Percentiles rank a stretch among this genome's conserved stretches.
phyloP scores from a whole-genome alignment of 1,140 invertebrate species.

The Dreissena polymorpha region DNA sequence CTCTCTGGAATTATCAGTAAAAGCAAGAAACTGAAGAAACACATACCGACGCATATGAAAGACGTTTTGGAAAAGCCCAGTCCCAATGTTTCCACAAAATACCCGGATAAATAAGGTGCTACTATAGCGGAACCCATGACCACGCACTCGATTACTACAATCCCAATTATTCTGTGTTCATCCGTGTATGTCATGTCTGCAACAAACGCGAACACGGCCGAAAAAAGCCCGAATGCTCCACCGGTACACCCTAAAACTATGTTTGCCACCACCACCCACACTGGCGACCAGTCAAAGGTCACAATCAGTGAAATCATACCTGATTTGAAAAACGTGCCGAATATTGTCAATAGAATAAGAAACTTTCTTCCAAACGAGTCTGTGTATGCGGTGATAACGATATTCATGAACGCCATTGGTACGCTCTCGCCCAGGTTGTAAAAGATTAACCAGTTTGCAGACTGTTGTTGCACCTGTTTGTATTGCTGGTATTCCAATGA shows the following conservation, averaged over 20 bases:
- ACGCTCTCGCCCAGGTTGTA: conserved; percentile 21
- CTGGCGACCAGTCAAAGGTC: conserved; percentile 23
- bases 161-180: conserved; percentile 25
- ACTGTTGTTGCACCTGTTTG: conserved; percentile 28
- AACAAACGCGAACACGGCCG: conserved; percentile 14
- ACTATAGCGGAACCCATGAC: background rate
- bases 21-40: background rate
- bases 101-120: conserved; percentile 11
- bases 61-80: conserved; percentile 39
- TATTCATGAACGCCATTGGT: conserved; percentile 15
- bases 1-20: conserved; percentile 23
- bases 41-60: conserved; percentile 9
- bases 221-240: conserved; percentile 16
- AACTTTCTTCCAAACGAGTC: conserved; percentile 40
- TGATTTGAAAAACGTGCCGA: conserved; percentile 2
- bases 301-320: conserved; percentile 13
- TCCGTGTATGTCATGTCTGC: conserved; percentile 28
- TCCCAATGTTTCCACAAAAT: conserved; percentile 22
- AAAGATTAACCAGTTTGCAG: conserved; percentile 21
- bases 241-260: conserved; percentile 8
- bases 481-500: conserved; percentile 5
- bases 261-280: conserved; percentile 11
- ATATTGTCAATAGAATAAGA: conserved; percentile 5
- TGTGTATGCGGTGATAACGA: conserved; percentile 15
- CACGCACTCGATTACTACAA: conserved; percentile 8